Evolutionary conservation across 2,113 vertebrate genomes (phyloP), one percentile per base, ranked within the genome.

Genomic region (Willisornis vidua): DNA sequence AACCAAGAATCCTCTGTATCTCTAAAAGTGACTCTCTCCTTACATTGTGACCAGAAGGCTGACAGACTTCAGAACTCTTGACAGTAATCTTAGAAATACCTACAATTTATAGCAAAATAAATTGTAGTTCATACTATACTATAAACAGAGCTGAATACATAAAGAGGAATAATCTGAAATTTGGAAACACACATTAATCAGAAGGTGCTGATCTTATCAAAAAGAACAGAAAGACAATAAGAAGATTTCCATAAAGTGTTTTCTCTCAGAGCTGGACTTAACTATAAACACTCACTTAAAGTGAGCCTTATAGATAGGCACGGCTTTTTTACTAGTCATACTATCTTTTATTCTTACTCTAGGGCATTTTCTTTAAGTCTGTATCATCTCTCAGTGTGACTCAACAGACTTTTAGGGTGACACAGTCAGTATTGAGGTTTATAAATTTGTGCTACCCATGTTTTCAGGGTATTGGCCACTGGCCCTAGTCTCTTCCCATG

Each of bases 361-460:
- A 75, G 31, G 18, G 5, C 49, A 19, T 45, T 10, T 12, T 48
- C 3, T 19, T 33, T 77, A 85, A 12, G 12, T 43, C 33, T 78
- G 24, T 19, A 20, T 17, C 45, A 29, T 31, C 10, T 43, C 16
- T 35, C 61, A 49, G 37, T 12, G 39, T 45, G 29, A 28, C 23
- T 26, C 10, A n/a, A 33, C 8, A 20, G 12, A 37, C 54, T 68
- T 54, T 43, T 76, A 26, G 46, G 31, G 17, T 58, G 41, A 19
- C 31, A 7, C 1, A 39, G 12, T 41, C 46, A 37, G 22, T 41
- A 46, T 3, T 55, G 88, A 82, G 24, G 22, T 57, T 83, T 80
- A 52, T 71, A 62, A 31, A 39, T 48, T 80, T 17, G 28, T 0
- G 0, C 17, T 54, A 24, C 24, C 43, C 5, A 12, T 1, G 3